Percentiles rank a stretch among this genome's conserved stretches.
phyloP scores from a whole-genome alignment of 2,797 vertebrate genomes.

The Leuciscus waleckii region DNA sequence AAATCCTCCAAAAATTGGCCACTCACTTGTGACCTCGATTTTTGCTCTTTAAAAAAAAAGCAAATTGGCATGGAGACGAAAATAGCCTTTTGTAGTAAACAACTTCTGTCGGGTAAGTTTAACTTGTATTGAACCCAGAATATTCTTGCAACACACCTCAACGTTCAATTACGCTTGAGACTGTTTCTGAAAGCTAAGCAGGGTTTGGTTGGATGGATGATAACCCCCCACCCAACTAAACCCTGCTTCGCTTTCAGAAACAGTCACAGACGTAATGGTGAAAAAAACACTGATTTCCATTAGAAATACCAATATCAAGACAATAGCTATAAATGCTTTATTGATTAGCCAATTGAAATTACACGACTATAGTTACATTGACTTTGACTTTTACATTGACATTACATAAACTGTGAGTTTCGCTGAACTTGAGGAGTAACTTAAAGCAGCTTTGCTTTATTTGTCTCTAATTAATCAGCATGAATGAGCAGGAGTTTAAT shows the following conservation, averaged over 20 bases:
- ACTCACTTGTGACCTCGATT: rapidly evolving
- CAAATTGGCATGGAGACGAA: background rate
- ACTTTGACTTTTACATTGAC: too few relatives aligned
- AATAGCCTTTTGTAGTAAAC: background rate
- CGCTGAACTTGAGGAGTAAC: background rate
- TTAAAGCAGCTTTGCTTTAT: constrained; percentile 1
- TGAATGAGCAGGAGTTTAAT: constrained; percentile 42
- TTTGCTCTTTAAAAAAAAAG: background rate
- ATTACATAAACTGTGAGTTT: background rate
- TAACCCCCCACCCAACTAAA: background rate
- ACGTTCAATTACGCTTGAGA: too few relatives aligned
- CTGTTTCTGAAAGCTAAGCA: too few relatives aligned
- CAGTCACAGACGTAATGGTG: background rate
- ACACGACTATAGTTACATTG: too few relatives aligned
- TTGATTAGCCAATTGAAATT: background rate
- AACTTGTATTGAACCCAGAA: background rate
- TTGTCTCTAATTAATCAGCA: constrained; percentile 29
- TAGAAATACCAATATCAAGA: background rate
- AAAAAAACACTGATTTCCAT: background rate
- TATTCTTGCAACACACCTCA: background rate
- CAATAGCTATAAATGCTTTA: background rate
- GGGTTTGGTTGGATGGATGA: too few relatives aligned
- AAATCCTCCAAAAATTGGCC: background rate
- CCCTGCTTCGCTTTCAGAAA: background rate
- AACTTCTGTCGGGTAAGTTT: background rate